phyloP scores from a whole-genome alignment of 64 coral and sea anemone species.

The Pocillopora damicornis region DNA sequence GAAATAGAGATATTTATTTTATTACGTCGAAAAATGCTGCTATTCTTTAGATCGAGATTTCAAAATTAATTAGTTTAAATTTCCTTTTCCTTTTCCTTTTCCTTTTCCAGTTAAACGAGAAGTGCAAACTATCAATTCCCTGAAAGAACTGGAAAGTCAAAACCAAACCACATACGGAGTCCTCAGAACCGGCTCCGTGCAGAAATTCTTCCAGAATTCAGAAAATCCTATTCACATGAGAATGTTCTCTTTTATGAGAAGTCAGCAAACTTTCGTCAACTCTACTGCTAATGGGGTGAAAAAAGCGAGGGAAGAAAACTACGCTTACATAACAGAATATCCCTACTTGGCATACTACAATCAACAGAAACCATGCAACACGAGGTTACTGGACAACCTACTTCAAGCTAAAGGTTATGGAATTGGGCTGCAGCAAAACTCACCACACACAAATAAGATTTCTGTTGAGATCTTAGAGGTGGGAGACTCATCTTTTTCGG shows the following conservation, averaged over 20 bases:
- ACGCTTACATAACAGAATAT: constrained; percentile 82
- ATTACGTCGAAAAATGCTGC: too few species aligned
- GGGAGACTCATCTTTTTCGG: not conserved
- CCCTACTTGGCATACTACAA: constrained; percentile 68
- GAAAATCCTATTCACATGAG: constrained; percentile 37
- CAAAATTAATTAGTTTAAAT: not conserved
- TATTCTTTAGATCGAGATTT: too few species aligned
- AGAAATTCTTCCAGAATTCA: constrained; percentile 68
- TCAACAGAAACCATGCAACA: constrained; percentile 80
- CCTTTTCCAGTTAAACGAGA: constrained; percentile 50
- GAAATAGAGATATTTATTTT: too few species aligned
- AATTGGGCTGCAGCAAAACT: constrained; percentile 75
- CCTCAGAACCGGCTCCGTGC: constrained; percentile 42
- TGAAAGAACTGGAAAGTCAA: constrained; percentile 72
- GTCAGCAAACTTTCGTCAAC: constrained; percentile 38
- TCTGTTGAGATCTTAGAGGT: constrained; percentile 76
- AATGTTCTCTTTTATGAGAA: constrained; percentile 74
- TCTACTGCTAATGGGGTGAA: constrained; percentile 60
- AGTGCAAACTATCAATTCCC: constrained; percentile 64
- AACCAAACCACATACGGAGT: constrained; percentile 76
- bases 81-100: not conserved
- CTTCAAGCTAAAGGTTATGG: constrained; percentile 86
- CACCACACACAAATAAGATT: constrained; percentile 67
- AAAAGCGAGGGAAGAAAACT: constrained; percentile 46
- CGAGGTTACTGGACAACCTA: constrained; percentile 69